Evolutionary conservation across 2,888 invertebrate species (phyloP).

Genomic region (Spicauda simplicius): DNA sequence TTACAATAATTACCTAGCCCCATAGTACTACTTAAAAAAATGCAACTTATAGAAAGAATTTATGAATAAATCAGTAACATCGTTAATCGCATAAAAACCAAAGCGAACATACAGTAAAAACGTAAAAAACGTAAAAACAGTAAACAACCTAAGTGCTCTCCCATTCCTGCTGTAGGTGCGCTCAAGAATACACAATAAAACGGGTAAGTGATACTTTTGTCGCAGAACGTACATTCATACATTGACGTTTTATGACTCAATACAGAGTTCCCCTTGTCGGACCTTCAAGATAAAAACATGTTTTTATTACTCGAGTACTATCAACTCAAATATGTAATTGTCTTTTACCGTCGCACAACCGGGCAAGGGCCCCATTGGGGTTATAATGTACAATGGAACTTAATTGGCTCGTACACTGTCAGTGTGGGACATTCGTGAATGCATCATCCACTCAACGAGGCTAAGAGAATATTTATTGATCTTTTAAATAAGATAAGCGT

Average conservation of each 20-base stretch:
- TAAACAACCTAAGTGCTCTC: conserved; percentile 19
- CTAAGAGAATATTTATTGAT: background rate
- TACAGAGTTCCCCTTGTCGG: conserved; percentile 28
- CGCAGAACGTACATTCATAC: conserved; percentile 26
- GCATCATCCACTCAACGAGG: conserved; percentile 9
- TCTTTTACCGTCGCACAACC: conserved; percentile 41
- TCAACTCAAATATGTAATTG: conserved; percentile 48
- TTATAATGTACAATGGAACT: conserved; percentile 44
- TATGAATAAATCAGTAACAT: background rate
- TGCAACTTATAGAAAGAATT: no score
- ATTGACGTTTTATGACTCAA: conserved; percentile 33
- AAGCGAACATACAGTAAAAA: background rate
- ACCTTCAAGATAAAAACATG: conserved; percentile 32
- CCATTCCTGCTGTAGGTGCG: conserved; percentile 7
- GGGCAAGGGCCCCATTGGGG: conserved; percentile 41
- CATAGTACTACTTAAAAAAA: no score
- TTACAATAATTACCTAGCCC: no score
- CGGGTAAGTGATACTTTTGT: conserved; percentile 28
- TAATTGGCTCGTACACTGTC: conserved; percentile 43
- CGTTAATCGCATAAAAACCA: conserved; percentile 4
- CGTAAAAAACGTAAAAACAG: background rate
- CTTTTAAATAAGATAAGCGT: background rate
- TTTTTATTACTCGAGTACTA: conserved; percentile 38
- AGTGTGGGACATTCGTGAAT: conserved; percentile 37
- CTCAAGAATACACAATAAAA: conserved; percentile 18